Conservation (phyloP, 1,140 invertebrate species). For the Saccostrea echinata region DNA sequence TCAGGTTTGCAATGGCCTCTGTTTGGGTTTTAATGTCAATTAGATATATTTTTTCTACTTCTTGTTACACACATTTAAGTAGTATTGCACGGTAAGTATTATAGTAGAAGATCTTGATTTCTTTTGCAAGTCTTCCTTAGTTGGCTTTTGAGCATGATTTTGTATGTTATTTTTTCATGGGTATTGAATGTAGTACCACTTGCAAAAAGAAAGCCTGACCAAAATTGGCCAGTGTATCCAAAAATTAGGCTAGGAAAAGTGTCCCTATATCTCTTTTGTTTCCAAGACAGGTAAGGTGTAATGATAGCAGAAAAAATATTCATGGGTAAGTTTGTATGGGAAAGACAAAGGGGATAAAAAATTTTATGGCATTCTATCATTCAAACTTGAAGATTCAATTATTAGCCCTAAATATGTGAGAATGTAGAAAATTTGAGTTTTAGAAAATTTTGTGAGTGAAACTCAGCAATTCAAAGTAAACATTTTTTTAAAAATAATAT, state of each 20-base stretch:
- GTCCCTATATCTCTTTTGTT: slow-evolving; percentile 8
- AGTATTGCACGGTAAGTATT: slow-evolving; percentile 21
- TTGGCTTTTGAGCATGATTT: slow-evolving; percentile 19
- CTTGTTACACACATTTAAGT: neutral
- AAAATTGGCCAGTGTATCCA: slow-evolving; percentile 10
- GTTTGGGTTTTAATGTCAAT: slow-evolving; percentile 17
- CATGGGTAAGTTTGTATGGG: neutral
- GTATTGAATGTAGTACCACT: slow-evolving; percentile 40
- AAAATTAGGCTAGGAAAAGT: slow-evolving; percentile 40
- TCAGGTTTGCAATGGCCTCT: slow-evolving; percentile 82
- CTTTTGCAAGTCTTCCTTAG: slow-evolving; percentile 4
- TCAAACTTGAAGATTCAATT: neutral
- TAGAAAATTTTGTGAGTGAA: neutral
- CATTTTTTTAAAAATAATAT: too few species aligned
- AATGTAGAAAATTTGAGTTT: neutral
- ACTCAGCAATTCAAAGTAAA: too few species aligned
- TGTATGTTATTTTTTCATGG: slow-evolving; percentile 38
- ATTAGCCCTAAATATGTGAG: neutral
- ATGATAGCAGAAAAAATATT: neutral
- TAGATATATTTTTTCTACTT: slow-evolving; percentile 37
- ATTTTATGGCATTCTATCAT: neutral
- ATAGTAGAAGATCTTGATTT: neutral
- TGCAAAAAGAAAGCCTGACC: slow-evolving; percentile 20
- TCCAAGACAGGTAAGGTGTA: neutral
- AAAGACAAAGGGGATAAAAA: neutral